Base-by-base conservation (phyloP, 2,888 invertebrate species). In the Leptura quadrifasciata region DNA sequence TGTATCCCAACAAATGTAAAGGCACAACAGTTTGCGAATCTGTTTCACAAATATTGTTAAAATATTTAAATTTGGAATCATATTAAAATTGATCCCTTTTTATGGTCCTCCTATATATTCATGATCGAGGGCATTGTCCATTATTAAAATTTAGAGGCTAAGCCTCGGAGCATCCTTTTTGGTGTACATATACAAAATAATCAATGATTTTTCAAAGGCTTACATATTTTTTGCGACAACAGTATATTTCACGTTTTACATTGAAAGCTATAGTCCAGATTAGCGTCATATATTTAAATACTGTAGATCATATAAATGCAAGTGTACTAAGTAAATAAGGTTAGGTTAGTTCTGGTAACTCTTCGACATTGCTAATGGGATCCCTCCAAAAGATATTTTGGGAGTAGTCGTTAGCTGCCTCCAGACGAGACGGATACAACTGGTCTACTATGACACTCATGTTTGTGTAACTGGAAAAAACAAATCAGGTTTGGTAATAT, bases 381-480 rank as follows among this genome's bases (percentile, higher is more conserved):
- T 96, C 95, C 81, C 98, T 94, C 98, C 98, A 98, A 90, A 94
- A 98, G 85, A 95, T 94, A 84, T 97, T 97, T 86, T 95, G 94
- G 76, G 96, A 96, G 91, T 94, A 98, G 88, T 93, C 93, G 81
- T 93, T 92, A 0, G 92, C 91, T 18, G 91, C 91, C 63, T 93
- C 93, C 80, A 92, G 91, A 84, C 94, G 91, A 64, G 95, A 94
- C 83, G 98, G 99, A 90, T 98, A 99, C 89, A 99, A 93, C 90
- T 98, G 97, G 91, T 99, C 98, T 81, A 97, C 98, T 81, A 98
- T 94, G 89, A 95, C 95, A 80, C 95, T 95, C 95, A 98, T 96
- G 89, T 96, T 96, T 76, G 96, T 94, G 90, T 99, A 99, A 88
- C 98, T 98, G 93, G 5, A 92, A 92, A 77, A 76, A 83, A n/a